Conservation (phyloP, 2,797 vertebrate genomes). For the Ptychobarbus kaznakovi region DNA sequence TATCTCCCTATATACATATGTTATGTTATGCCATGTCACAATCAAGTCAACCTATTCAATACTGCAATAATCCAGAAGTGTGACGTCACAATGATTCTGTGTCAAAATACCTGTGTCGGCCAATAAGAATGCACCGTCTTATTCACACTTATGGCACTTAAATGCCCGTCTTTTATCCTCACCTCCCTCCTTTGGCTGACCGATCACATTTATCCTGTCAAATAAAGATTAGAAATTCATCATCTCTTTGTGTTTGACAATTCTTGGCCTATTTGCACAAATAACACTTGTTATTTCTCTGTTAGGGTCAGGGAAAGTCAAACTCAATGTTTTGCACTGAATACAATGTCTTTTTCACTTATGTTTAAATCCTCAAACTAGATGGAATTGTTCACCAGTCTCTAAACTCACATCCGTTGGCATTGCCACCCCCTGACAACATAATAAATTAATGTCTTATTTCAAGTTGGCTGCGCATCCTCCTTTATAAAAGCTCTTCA, state of each 20-base stretch:
- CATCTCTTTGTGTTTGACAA: slow-evolving; percentile 46
- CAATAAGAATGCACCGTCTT: slow-evolving; percentile 34
- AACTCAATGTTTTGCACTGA: not conserved
- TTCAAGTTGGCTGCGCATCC: slow-evolving; percentile 35
- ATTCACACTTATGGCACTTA: slow-evolving; percentile 23
- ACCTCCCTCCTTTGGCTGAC: slow-evolving; percentile 42
- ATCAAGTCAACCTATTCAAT: not conserved
- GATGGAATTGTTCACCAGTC: slow-evolving; percentile 18
- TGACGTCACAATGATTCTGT: slow-evolving; percentile 20
- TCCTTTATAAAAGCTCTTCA: slow-evolving; percentile 30
- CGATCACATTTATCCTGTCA: slow-evolving; percentile 70
- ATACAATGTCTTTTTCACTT: not conserved
- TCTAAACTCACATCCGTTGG: not conserved
- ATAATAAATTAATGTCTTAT: slow-evolving; percentile 44
- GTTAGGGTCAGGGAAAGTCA: not conserved
- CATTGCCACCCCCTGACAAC: slow-evolving; percentile 39
- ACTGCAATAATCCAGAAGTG: slow-evolving; percentile 39
- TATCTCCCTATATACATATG: not conserved
- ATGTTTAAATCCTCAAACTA: not conserved
- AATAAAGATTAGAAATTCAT: slow-evolving; percentile 78
- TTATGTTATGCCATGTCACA: slow-evolving; percentile 12
- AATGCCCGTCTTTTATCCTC: not conserved
- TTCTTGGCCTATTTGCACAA: slow-evolving; percentile 25
- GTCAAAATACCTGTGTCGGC: slow-evolving; percentile 45
- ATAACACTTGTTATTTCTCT: not conserved